These are phyloP conservation scores for Corythornis cristatus DNA, from an alignment of 2,113 vertebrate genomes.

Conservation along the genomic window DNA sequence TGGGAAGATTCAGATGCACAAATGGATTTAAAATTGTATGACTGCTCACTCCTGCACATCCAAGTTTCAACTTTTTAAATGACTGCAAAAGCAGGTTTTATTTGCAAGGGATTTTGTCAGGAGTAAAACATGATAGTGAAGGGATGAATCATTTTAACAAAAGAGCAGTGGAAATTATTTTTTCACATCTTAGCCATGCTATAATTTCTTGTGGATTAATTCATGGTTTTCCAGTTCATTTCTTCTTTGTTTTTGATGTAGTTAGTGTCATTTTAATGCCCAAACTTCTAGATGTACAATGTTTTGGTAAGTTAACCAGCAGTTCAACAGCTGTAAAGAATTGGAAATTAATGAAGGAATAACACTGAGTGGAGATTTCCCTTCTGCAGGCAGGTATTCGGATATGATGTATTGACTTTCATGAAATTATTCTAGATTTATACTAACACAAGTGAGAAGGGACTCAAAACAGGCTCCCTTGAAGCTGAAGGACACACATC, in stretches of 20 bases:
- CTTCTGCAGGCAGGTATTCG: not conserved
- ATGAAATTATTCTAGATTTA: not conserved
- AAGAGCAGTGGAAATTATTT: not conserved
- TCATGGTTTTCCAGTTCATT: slow-evolving; percentile 1
- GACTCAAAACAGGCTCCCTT: not conserved
- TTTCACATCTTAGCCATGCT: not conserved
- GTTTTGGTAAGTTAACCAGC: not conserved
- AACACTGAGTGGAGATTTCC: not conserved
- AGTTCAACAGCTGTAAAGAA: slow-evolving; percentile 17
- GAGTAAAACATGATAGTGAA: not conserved
- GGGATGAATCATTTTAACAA: not conserved
- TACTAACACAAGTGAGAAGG: not conserved
- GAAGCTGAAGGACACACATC: slow-evolving; percentile 34
- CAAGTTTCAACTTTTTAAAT: not conserved
- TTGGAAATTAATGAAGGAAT: slow-evolving; percentile 26
- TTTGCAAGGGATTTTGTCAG: not conserved
- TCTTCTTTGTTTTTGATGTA: not conserved
- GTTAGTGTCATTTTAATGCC: not conserved
- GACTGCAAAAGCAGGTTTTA: not conserved
- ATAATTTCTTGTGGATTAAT: not conserved
- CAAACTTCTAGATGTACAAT: not conserved
- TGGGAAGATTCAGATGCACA: not conserved
- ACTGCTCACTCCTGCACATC: not conserved
- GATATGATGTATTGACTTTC: not conserved
- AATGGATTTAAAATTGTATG: not conserved